Evolutionary conservation across 1,140 invertebrate species (phyloP).

Genomic region (Epicauta chinensis): DNA sequence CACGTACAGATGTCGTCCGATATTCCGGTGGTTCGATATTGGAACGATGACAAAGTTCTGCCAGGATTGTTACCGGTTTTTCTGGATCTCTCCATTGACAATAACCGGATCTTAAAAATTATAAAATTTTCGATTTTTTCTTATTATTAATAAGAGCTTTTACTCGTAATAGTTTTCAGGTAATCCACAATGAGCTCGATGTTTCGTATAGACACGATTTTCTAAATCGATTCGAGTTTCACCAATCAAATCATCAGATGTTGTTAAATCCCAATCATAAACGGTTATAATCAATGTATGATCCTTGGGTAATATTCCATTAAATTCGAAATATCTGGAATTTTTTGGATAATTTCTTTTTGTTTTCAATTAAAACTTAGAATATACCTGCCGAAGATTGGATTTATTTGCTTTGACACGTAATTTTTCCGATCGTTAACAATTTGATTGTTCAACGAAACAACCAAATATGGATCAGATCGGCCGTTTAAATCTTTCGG

Average conservation of each 20-base stretch:
- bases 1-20: constrained; percentile 43
- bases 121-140: constrained; percentile 5
- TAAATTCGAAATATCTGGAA: constrained; percentile 67
- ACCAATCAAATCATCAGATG: constrained; percentile 75
- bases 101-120: constrained; percentile 52
- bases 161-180: constrained; percentile 61
- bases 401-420: constrained; percentile 73
- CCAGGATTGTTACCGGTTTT: constrained; percentile 68
- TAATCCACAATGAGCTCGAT: constrained; percentile 73
- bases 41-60: constrained; percentile 61
- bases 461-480: constrained; percentile 71
- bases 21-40: constrained; percentile 51
- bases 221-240: constrained; percentile 81
- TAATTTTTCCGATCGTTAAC: constrained; percentile 69
- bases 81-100: constrained; percentile 72
- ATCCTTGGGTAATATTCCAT: constrained; percentile 66
- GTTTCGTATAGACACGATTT: constrained; percentile 74
- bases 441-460: constrained; percentile 60
- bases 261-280: constrained; percentile 66
- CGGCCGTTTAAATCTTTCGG: constrained; percentile 67
- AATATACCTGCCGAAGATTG: constrained; percentile 76
- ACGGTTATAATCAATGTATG: constrained; percentile 66
- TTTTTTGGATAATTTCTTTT: not conserved
- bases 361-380: not conserved
- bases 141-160: constrained; percentile 2